Evolutionary conservation across 2,888 invertebrate species (phyloP), one percentile per base, ranked within the genome.

Genomic region (Amorpha juglandis): DNA sequence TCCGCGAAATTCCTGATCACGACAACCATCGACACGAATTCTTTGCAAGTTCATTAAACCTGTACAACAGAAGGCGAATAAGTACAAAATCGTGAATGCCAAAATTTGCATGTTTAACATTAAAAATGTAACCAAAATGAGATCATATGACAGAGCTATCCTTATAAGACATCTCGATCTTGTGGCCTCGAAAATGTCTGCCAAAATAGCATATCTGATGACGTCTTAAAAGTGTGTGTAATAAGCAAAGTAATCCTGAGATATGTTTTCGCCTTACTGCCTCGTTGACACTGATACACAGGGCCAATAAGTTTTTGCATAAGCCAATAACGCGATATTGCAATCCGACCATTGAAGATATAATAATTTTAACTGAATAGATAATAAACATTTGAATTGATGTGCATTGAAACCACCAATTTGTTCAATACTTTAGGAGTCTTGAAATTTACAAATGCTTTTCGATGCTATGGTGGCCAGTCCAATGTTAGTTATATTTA

Each of bases 301-400:
- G 8, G 19, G 38, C 19, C 42, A 38, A 58, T 16, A 53, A 33
- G 53, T 35, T 33, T 42, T 38, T 12, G 42, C 38, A 19, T 19
- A 19, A 58, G 19, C 58, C 58, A 58, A 58, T 58, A 27, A 64
- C 55, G 33, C 83, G 87, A 88, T 85, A 85, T 87, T 73, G 85
- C 58, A 81, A 86, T 83, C 82, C 84, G 87, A 87, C 83, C 81
- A 84, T 76, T 75, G 74, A 38, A 16, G 11, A n/a, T 16, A 55
- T 55, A 55, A 55, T 55, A 55, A 16, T 35, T 55, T 55, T 42
- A 42, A 58, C 58, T 86, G 85, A 88, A 89, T 87, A 82, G 87
- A 87, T 87, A 87, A 89, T 89, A 87, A 82, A 58, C 19, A 58
- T 19, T 19, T 42, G 33, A 27, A 63, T 63, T 33, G 63, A 47